Percentiles rank a stretch among this genome's conserved stretches.
Conservation (phyloP, 2,113 vertebrate genomes). For the Ptyas mucosa region DNA sequence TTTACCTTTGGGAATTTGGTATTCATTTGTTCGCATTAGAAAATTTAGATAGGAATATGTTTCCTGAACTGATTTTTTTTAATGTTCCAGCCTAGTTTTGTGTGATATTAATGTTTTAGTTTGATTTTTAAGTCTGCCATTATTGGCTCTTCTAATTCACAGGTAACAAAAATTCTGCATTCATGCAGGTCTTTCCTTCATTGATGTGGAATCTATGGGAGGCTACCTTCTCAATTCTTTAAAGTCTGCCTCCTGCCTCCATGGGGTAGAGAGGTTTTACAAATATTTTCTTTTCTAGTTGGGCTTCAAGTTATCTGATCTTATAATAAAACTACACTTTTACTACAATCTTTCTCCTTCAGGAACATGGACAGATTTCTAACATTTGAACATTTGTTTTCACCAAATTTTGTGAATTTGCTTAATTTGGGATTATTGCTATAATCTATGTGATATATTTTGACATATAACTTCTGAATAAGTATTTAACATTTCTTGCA, state of each 20-base stretch:
- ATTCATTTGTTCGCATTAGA: not conserved
- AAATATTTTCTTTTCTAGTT: not conserved
- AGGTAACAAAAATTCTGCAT: not conserved
- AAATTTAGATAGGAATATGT: not conserved
- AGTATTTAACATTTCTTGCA: not conserved
- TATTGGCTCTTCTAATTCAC: not conserved
- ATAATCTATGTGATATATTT: not conserved
- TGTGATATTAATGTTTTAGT: not conserved
- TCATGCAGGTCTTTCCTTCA: not conserved
- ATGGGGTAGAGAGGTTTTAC: not conserved
- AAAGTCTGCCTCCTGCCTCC: accelerated
- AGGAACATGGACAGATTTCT: not conserved
- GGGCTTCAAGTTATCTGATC: not conserved
- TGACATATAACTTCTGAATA: not conserved
- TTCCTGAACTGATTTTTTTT: not conserved
- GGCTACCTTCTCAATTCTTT: not conserved
- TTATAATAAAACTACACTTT: not conserved
- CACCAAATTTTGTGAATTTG: not conserved
- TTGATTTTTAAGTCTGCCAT: not conserved
- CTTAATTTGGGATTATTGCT: not conserved
- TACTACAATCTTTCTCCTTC: not conserved
- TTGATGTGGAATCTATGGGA: not conserved
- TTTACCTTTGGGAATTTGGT: not conserved
- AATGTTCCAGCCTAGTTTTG: not conserved
- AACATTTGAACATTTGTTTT: not conserved